Base-by-base conservation (phyloP, 2,888 invertebrate species). In the Colletes collaris region DNA sequence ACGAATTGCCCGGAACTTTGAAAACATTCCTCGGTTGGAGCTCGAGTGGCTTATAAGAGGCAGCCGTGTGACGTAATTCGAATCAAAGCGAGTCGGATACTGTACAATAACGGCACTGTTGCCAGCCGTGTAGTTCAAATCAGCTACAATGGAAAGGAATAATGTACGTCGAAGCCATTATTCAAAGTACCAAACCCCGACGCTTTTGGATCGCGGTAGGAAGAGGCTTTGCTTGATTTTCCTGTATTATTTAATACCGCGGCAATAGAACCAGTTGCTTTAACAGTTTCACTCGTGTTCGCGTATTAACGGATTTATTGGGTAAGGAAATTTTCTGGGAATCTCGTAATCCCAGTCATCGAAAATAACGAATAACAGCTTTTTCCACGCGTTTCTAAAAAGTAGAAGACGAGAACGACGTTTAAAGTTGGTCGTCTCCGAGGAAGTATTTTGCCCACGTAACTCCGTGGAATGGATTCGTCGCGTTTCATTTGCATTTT, bases 21-120 rank as follows among this genome's bases (percentile, higher is more conserved):
- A 67, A 67, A 66, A 67, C 49, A 49, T 67, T 67, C 37, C 55
- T 10, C 67, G 46, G 16, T 10, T 19, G 19, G 8, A 46, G 19
- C 60, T 27, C 37, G 58, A 58, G 56, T 56, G 56, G 46, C 49
- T 67, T 67, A 16, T 35, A 40, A 27, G 35, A 35, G 49, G 37
- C 46, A 27, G 10, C 27, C 46, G 46, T 46, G 46, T 67, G 67
- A 67, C 49, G 67, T 58, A 67, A 67, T 49, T 49, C 16, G 67
- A 58, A 67, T 67, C 58, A 67, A 67, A 58, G 46, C 66, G 46
- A 27, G 16, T 37, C 49, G 11, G 10, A 10, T 35, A 13, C 66
- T 10, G 16, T 27, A 46, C 19, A 46, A 27, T 27, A 35, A 62
- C 46, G 4, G 0, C 16, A 11, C 19, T 37, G 16, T 13, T n/a